Evolutionary conservation across 1,140 invertebrate genomes (phyloP).

Genomic region (Pseudoatta argentina): DNA sequence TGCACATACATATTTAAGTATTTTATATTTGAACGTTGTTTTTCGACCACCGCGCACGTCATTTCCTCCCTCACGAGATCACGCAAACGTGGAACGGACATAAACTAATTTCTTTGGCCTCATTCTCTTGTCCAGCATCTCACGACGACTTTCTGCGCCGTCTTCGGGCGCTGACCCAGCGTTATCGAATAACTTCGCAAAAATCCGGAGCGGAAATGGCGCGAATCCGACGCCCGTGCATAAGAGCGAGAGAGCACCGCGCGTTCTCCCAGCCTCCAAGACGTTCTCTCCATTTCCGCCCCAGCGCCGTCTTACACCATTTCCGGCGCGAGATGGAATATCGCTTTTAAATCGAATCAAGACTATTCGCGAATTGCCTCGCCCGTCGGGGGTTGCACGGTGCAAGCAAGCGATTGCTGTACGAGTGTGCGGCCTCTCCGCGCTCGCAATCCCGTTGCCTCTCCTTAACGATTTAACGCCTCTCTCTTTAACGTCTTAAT

Average conservation of each 20-base stretch:
- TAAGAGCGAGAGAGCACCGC: constrained; percentile 29
- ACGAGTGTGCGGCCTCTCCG: constrained; percentile 10
- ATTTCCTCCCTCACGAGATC: not conserved
- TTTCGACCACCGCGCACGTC: not conserved
- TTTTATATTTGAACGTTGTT: not conserved
- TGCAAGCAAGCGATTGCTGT: constrained; percentile 45
- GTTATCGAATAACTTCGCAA: constrained; percentile 74
- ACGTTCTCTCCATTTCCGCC: constrained; percentile 85
- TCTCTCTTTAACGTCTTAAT: constrained; percentile 74
- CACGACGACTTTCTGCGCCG: not conserved
- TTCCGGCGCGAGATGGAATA: constrained; percentile 85
- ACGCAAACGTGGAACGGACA: not conserved
- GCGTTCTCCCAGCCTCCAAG: constrained; percentile 78
- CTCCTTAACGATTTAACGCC: constrained; percentile 73
- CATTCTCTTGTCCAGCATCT: constrained; percentile 19
- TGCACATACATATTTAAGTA: not conserved
- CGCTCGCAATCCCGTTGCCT: constrained; percentile 46
- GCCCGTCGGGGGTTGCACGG: constrained; percentile 39
- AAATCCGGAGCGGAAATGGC: constrained; percentile 76
- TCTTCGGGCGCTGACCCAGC: constrained; percentile 37
- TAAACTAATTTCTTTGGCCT: constrained; percentile 47
- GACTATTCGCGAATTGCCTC: constrained; percentile 85
- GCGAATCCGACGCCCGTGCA: constrained; percentile 63
- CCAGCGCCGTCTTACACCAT: constrained; percentile 85
- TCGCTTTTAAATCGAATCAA: constrained; percentile 87